A percentile compares a stretch with the other conserved stretches of the same genome.
Evolutionary conservation across 1,140 invertebrate genomes (phyloP).

Genomic region (Heliconius congener): DNA sequence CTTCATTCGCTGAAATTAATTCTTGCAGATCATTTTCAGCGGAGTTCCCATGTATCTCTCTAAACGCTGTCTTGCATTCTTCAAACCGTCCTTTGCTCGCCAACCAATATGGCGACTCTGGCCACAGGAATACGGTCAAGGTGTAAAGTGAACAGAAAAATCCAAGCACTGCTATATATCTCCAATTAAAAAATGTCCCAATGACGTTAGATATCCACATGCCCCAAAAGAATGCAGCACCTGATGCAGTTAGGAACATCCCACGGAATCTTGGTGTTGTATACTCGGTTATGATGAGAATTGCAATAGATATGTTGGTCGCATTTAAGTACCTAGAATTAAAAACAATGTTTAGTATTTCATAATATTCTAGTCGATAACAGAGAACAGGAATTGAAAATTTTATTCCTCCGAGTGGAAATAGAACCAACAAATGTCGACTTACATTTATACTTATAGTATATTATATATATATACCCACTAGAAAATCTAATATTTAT

Average conservation of each 20-base stretch:
- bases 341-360: not conserved
- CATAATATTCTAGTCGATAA: not conserved
- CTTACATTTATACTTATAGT: no score
- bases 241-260: slow-evolving; percentile 47
- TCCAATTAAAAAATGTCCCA: slow-evolving; percentile 54
- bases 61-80: slow-evolving; percentile 39
- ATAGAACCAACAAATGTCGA: no score
- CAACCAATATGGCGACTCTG: slow-evolving; percentile 58
- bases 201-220: slow-evolving; percentile 54
- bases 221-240: slow-evolving; percentile 50
- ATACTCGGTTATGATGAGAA: not conserved
- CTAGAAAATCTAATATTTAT: no score
- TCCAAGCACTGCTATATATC: slow-evolving; percentile 47
- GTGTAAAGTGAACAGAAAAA: slow-evolving; percentile 43
- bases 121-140: slow-evolving; percentile 41
- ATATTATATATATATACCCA: no score
- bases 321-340: slow-evolving; percentile 1
- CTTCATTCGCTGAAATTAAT: slow-evolving; percentile 37
- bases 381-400: not conserved
- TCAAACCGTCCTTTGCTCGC: slow-evolving; percentile 46
- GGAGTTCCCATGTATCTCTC: slow-evolving; percentile 46
- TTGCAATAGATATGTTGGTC: not conserved
- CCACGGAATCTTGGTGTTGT: slow-evolving; percentile 36
- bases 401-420: not conserved
- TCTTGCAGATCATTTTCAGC: slow-evolving; percentile 46